Conservation (phyloP, 2,797 vertebrate genomes). For the Anabacerthia variegaticeps region DNA sequence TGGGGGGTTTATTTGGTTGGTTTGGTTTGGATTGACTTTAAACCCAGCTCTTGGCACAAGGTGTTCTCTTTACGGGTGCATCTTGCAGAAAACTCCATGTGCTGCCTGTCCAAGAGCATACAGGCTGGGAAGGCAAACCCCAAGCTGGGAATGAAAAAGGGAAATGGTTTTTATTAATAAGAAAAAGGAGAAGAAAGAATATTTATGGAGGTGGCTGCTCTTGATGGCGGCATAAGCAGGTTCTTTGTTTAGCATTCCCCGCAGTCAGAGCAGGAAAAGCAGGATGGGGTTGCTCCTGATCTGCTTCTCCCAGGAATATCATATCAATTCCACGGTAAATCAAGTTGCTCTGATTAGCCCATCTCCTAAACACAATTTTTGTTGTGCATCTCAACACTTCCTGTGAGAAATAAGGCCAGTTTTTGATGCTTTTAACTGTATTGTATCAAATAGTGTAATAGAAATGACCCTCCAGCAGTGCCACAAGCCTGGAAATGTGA, state of each 20-base stretch:
- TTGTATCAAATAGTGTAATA: background rate
- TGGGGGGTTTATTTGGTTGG: background rate
- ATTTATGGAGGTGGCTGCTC: background rate
- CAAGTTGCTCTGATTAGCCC: background rate
- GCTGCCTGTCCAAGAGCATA: background rate
- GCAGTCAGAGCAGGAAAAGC: background rate
- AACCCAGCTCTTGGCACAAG: background rate
- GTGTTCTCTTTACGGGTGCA: background rate
- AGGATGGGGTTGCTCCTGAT: background rate
- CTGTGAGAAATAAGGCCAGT: background rate
- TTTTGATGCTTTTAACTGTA: background rate
- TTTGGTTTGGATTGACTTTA: background rate
- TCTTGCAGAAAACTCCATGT: background rate
- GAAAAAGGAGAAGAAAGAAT: background rate
- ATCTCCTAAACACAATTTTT: background rate
- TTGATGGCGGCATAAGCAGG: background rate
- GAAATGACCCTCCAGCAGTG: background rate
- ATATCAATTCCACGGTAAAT: background rate
- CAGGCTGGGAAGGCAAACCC: background rate
- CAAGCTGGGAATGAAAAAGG: background rate
- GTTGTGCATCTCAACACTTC: background rate
- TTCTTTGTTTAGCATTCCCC: background rate
- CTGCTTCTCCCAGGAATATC: background rate
- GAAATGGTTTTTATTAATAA: background rate
- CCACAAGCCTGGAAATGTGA: background rate